A percentile compares a stretch with the other conserved stretches of the same genome.
phyloP scores from a whole-genome alignment of 2,888 invertebrate genomes.

The Pilophorus perplexus region DNA sequence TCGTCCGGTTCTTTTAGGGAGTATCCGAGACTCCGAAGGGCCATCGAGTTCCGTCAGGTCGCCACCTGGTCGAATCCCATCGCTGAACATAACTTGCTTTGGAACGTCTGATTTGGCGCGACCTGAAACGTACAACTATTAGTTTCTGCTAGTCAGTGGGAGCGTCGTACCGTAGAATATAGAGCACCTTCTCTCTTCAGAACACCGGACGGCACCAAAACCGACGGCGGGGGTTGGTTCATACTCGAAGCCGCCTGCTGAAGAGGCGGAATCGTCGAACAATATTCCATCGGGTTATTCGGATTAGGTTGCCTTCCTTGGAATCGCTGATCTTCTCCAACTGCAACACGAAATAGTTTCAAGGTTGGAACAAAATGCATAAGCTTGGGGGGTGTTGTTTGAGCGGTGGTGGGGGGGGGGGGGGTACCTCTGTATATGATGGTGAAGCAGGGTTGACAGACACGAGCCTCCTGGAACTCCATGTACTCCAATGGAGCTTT shows the following conservation, averaged over 20 bases:
- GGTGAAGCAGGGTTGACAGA: slow-evolving; percentile 70
- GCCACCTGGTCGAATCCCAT: slow-evolving; percentile 83
- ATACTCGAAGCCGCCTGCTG: slow-evolving; percentile 63
- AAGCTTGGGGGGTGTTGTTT: no score
- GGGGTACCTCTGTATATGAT: slow-evolving; percentile 59
- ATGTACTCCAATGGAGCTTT: slow-evolving; percentile 70
- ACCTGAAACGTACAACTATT: slow-evolving; percentile 43
- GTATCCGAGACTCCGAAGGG: slow-evolving; percentile 56
- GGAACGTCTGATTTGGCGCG: slow-evolving; percentile 49
- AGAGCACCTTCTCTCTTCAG: slow-evolving; percentile 71
- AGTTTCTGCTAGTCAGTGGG: neutral
- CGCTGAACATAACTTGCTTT: slow-evolving; percentile 74
- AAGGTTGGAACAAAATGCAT: no score
- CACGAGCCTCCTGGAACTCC: slow-evolving; percentile 71
- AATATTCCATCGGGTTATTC: slow-evolving; percentile 84
- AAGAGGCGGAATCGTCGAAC: slow-evolving; percentile 75
- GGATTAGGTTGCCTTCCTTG: slow-evolving; percentile 61
- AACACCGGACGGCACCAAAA: slow-evolving; percentile 83
- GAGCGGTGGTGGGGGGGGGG: no score
- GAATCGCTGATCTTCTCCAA: slow-evolving; percentile 19
- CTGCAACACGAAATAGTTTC: slow-evolving; percentile 23
- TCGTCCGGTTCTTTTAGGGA: slow-evolving; percentile 30
- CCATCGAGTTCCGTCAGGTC: slow-evolving; percentile 76
- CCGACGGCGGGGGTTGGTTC: slow-evolving; percentile 60
- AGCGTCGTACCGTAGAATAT: neutral